Conservation (phyloP, 2,797 vertebrate species). For the Sciurus vulgaris region DNA sequence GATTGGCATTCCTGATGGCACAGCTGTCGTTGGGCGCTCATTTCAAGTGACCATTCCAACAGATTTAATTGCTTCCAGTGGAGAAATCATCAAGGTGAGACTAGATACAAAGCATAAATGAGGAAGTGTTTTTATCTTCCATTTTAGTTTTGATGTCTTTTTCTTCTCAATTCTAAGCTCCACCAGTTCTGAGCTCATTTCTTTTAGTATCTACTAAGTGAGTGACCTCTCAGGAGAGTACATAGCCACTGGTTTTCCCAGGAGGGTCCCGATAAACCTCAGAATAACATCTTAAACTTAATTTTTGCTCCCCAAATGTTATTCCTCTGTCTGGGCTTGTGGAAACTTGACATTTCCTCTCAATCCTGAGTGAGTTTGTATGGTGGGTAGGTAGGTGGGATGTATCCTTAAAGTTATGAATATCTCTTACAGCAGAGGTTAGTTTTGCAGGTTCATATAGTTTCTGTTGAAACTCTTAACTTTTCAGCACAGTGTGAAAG, state of each 20-base stretch:
- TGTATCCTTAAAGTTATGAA: not conserved
- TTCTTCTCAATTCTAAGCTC: not conserved
- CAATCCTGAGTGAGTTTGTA: not conserved
- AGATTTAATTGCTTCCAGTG: conserved; percentile 90
- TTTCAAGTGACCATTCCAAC: conserved; percentile 94
- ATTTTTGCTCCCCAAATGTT: not conserved
- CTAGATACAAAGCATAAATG: not conserved
- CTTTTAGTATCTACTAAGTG: not conserved
- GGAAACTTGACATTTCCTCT: not conserved
- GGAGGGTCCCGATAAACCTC: not conserved
- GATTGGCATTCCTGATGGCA: conserved; percentile 94
- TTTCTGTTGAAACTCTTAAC: not conserved
- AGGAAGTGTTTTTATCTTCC: not conserved
- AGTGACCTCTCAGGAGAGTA: not conserved
- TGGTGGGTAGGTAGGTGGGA: not conserved
- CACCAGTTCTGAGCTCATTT: not conserved
- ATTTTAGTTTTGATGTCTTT: not conserved
- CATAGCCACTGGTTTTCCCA: not conserved
- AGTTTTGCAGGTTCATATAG: not conserved
- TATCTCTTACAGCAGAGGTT: not conserved
- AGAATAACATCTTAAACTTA: not conserved
- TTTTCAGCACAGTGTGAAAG: not conserved
- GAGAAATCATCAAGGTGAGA: conserved; percentile 94
- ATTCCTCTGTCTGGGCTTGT: not conserved
- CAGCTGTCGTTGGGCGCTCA: conserved; percentile 93